Conservation (phyloP, 2,797 vertebrate species). For the Scleropages formosus region DNA sequence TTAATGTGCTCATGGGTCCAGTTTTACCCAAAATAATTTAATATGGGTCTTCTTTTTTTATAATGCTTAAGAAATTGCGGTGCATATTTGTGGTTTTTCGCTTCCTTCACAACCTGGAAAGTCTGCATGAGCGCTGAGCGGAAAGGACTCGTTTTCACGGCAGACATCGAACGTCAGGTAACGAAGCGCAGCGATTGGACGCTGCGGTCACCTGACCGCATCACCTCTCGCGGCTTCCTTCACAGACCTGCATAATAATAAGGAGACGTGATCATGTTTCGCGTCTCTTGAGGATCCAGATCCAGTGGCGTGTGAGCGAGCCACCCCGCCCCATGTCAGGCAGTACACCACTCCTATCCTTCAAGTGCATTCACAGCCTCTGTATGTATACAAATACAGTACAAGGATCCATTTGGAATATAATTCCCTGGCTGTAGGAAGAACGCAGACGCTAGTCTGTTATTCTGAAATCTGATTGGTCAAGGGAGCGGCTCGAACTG, state of each 20-base stretch:
- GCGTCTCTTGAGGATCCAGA: background rate
- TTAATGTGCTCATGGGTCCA: too few relatives aligned
- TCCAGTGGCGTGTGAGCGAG: background rate
- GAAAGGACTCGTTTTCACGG: conserved; percentile 19
- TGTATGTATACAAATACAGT: too few relatives aligned
- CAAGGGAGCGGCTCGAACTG: too few relatives aligned
- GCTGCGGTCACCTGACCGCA: conserved; percentile 63
- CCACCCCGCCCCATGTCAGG: background rate
- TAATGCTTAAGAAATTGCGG: too few relatives aligned
- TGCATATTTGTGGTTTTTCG: too few relatives aligned
- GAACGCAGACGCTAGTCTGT: too few relatives aligned
- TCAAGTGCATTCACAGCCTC: background rate
- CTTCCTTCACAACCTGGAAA: too few relatives aligned
- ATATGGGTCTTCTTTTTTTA: too few relatives aligned
- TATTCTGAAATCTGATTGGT: too few relatives aligned
- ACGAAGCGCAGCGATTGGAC: conserved; percentile 61
- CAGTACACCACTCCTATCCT: background rate
- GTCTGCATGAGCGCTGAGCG: background rate
- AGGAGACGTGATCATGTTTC: background rate
- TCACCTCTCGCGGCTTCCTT: conserved; percentile 23
- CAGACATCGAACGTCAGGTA: conserved; percentile 45
- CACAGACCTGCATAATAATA: background rate
- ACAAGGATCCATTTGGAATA: too few relatives aligned
- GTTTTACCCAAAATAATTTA: too few relatives aligned
- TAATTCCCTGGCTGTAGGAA: too few relatives aligned